Evolutionary conservation across 2,113 vertebrate species (phyloP).

Genomic region (Connochaetes taurinus): DNA sequence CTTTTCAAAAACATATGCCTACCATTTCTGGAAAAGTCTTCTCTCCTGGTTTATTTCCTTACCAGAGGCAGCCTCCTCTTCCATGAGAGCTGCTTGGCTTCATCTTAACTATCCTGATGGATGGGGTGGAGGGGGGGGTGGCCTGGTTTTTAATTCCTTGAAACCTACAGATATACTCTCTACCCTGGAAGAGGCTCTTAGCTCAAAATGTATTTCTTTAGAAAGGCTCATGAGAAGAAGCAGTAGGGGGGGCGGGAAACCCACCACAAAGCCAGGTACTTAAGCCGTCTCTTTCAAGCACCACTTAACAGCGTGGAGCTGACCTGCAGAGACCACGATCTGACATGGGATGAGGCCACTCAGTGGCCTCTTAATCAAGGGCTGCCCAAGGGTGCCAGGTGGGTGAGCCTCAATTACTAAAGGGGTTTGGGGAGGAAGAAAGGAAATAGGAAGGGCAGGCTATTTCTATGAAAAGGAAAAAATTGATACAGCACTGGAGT

Average conservation of each 20-base stretch:
- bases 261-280: constrained; percentile 38
- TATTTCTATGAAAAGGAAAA: constrained; percentile 43
- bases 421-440: constrained; percentile 39
- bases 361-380: constrained; percentile 59
- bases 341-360: constrained; percentile 18
- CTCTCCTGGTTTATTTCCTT: constrained; percentile 53
- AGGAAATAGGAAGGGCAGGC: constrained; percentile 48
- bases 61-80: not conserved
- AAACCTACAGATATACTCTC: constrained; percentile 43
- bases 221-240: constrained; percentile 43
- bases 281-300: constrained; percentile 55
- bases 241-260: fast-evolving
- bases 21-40: constrained; percentile 27
- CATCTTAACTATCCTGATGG: constrained; percentile 24
- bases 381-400: constrained; percentile 40
- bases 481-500: not conserved
- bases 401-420: constrained; percentile 60
- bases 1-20: constrained; percentile 48
- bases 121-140: not conserved
- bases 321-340: constrained; percentile 48
- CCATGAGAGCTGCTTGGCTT: not conserved
- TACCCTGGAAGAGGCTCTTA: constrained; percentile 37
- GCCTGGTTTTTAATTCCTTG: constrained; percentile 56
- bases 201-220: constrained; percentile 64
- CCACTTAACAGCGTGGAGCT: constrained; percentile 51